phyloP scores from a whole-genome alignment of 2,113 vertebrate genomes.

The Solea solea region DNA sequence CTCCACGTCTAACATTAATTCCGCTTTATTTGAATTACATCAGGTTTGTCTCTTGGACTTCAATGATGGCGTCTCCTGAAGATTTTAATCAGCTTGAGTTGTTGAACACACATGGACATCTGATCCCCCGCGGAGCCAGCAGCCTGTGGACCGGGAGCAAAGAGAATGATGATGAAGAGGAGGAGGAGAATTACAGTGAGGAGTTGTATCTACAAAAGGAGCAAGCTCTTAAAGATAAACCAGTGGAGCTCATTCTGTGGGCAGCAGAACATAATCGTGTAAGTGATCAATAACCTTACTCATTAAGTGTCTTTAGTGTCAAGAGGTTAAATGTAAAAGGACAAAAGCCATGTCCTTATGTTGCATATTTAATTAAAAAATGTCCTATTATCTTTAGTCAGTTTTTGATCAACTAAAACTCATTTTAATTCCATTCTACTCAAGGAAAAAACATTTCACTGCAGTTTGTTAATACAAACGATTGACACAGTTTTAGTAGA shows the following conservation, averaged over 20 bases:
- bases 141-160: slow-evolving; percentile 73
- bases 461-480: too few relatives aligned
- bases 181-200: slow-evolving; percentile 66
- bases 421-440: too few relatives aligned
- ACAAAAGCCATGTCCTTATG: too few relatives aligned
- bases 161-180: slow-evolving; percentile 55
- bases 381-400: too few relatives aligned
- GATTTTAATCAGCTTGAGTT: slow-evolving; percentile 81
- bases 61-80: slow-evolving; percentile 78
- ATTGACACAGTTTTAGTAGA: too few relatives aligned
- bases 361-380: too few relatives aligned
- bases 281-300: slow-evolving; percentile 29
- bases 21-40: background rate
- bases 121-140: slow-evolving; percentile 74
- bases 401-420: too few relatives aligned
- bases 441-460: too few relatives aligned
- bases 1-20: too few relatives aligned
- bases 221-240: slow-evolving; percentile 62
- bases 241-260: slow-evolving; percentile 76
- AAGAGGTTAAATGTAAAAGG: too few relatives aligned
- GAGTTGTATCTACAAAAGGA: slow-evolving; percentile 79
- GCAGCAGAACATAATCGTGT: slow-evolving; percentile 79
- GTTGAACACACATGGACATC: slow-evolving; percentile 72
- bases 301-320: too few relatives aligned
- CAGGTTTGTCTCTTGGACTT: background rate